A percentile compares a stretch with the other conserved stretches of the same genome.
Conservation (phyloP, 1,140 invertebrate genomes). For the Hylaeus volcanicus region DNA sequence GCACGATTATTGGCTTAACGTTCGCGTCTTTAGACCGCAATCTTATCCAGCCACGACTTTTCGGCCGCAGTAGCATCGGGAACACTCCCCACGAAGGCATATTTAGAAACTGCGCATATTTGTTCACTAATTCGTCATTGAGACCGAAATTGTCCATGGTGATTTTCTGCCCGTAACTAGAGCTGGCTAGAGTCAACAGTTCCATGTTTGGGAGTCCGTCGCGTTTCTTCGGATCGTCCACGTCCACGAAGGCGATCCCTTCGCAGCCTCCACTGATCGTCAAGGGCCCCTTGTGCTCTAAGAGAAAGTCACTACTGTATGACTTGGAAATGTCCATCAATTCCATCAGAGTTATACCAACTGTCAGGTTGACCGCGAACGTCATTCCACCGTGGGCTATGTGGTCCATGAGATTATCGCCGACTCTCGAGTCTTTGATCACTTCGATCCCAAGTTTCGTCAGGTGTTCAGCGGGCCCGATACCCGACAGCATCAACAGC, state of each 20-base stretch:
- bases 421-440: conserved; percentile 87
- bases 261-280: conserved; percentile 91
- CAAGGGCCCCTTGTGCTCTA: conserved; percentile 84
- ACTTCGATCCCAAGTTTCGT: conserved; percentile 83
- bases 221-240: conserved; percentile 83
- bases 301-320: conserved; percentile 79
- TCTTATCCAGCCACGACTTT: conserved; percentile 86
- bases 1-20: conserved; percentile 89
- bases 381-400: conserved; percentile 86
- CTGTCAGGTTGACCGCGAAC: conserved; percentile 83
- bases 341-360: conserved; percentile 54
- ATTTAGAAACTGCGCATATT: conserved; percentile 80
- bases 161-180: conserved; percentile 76
- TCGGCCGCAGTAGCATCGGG: conserved; percentile 87
- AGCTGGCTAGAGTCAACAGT: conserved; percentile 83
- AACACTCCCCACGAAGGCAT: conserved; percentile 84
- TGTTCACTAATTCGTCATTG: conserved; percentile 76
- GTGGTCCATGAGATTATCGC: conserved; percentile 90
- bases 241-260: conserved; percentile 87
- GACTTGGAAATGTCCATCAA: conserved; percentile 63
- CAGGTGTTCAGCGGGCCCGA: conserved; percentile 88
- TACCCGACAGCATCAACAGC: conserved; percentile 90
- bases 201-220: conserved; percentile 89
- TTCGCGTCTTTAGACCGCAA: conserved; percentile 85
- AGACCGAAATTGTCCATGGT: conserved; percentile 82